Percentiles rank a stretch among this genome's conserved stretches.
phyloP scores from a whole-genome alignment of 2,888 invertebrate genomes.

The Sympetrum striolatum region DNA sequence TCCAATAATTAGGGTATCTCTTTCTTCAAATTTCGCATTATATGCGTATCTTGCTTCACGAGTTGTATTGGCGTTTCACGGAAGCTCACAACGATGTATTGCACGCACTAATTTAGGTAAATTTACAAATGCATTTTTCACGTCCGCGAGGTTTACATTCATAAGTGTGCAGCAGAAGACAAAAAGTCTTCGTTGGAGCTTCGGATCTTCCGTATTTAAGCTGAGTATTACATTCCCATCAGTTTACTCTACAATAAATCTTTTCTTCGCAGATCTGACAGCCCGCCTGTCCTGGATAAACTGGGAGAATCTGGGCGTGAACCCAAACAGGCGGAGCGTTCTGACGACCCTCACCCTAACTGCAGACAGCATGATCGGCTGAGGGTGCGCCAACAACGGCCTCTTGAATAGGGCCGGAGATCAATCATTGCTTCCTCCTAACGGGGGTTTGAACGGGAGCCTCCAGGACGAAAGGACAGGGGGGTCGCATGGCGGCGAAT shows the following conservation, averaged over 20 bases:
- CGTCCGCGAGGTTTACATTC: too few relatives aligned
- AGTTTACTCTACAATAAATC: neutral
- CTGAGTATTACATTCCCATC: too few relatives aligned
- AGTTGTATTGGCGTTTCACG: too few relatives aligned
- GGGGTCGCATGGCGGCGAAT: neutral
- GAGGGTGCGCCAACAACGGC: constrained; percentile 16
- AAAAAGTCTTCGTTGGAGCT: too few relatives aligned
- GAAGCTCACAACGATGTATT: too few relatives aligned
- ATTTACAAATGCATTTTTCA: too few relatives aligned
- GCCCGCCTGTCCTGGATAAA: constrained; percentile 98
- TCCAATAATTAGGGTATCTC: too few relatives aligned
- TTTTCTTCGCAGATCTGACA: constrained; percentile 81
- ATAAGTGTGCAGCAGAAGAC: too few relatives aligned
- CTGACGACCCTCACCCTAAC: constrained; percentile 81
- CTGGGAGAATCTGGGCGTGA: constrained; percentile 97
- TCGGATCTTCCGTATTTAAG: too few relatives aligned
- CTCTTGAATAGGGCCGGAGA: neutral
- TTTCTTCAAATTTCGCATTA: too few relatives aligned
- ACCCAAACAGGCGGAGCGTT: constrained; percentile 83
- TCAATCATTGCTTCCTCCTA: neutral
- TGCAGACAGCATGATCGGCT: constrained; percentile 64
- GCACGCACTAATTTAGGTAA: too few relatives aligned
- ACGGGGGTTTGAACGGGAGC: neutral
- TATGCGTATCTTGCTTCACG: too few relatives aligned
- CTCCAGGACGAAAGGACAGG: neutral